These are phyloP conservation scores for Synanthedon andrenaeformis DNA, from an alignment of 2,888 invertebrate genomes.

Conservation along the genomic window DNA sequence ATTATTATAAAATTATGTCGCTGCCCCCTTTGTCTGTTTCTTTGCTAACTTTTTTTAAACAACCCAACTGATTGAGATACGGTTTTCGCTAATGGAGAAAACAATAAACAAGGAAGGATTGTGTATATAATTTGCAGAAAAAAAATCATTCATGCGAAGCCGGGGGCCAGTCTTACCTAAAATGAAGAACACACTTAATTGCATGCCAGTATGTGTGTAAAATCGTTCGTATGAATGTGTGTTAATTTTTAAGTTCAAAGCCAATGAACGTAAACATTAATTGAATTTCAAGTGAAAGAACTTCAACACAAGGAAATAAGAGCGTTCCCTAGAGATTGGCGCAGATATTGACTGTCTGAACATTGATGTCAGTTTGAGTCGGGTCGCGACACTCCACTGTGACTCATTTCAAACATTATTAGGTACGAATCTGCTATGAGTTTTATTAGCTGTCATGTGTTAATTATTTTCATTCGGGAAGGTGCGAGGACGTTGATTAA, in stretches of 20 bases:
- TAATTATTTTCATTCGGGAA: slow-evolving; percentile 4
- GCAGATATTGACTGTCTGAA: slow-evolving; percentile 14
- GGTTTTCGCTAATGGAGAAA: too few species aligned
- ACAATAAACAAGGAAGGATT: too few species aligned
- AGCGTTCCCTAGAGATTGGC: neutral
- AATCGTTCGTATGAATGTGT: neutral
- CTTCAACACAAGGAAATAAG: neutral
- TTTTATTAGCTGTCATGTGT: slow-evolving; percentile 44
- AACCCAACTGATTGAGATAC: too few species aligned
- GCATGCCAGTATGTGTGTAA: too few species aligned
- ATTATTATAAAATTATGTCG: too few species aligned
- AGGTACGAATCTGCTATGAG: slow-evolving; percentile 13
- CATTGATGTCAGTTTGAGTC: slow-evolving; percentile 35
- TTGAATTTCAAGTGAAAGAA: neutral
- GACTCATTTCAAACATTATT: slow-evolving; percentile 28
- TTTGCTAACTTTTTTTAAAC: too few species aligned
- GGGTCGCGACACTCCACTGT: slow-evolving; percentile 34
- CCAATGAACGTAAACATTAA: neutral
- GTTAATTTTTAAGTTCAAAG: neutral
- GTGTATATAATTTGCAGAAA: too few species aligned
- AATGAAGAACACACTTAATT: too few species aligned
- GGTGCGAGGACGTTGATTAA: neutral
- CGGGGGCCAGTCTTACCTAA: too few species aligned
- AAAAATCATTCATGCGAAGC: too few species aligned
- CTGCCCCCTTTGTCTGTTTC: too few species aligned